phyloP scores from a whole-genome alignment of 1,140 invertebrate genomes.

The Geopemphigus sp. region DNA sequence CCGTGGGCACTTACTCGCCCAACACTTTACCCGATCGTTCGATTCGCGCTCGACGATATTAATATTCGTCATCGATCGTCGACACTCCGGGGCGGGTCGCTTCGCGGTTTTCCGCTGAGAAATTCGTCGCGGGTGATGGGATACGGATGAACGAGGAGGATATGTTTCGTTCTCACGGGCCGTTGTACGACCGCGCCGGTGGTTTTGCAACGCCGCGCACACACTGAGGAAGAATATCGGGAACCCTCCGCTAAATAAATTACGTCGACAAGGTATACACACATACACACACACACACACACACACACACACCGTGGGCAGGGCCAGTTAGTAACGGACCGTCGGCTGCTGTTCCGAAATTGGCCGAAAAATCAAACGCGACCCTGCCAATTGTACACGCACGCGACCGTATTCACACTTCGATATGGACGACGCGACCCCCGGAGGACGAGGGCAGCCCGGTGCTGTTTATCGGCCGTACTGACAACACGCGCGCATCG shows the following conservation, averaged over 20 bases:
- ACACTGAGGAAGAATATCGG: not conserved
- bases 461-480: slow-evolving; percentile 40
- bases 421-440: no score
- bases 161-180: slow-evolving; percentile 13
- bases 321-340: slow-evolving; percentile 44
- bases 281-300: not conserved
- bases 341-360: slow-evolving; percentile 20
- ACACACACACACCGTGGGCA: not conserved
- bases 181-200: not conserved
- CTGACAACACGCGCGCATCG: slow-evolving; percentile 39
- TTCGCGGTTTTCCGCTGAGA: not conserved
- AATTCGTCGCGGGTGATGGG: not conserved
- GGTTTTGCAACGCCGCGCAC: not conserved
- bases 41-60: no score
- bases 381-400: no score
- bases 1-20: no score
- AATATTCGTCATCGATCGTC: no score
- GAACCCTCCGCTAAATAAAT: slow-evolving; percentile 26
- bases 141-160: not conserved
- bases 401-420: no score
- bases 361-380: no score
- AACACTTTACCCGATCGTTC: no score
- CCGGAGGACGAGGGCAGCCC: no score
- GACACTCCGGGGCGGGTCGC: not conserved
- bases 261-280: slow-evolving; percentile 44